Base-by-base conservation (phyloP, 2,113 vertebrate species). In the Elaphurus davidianus region DNA sequence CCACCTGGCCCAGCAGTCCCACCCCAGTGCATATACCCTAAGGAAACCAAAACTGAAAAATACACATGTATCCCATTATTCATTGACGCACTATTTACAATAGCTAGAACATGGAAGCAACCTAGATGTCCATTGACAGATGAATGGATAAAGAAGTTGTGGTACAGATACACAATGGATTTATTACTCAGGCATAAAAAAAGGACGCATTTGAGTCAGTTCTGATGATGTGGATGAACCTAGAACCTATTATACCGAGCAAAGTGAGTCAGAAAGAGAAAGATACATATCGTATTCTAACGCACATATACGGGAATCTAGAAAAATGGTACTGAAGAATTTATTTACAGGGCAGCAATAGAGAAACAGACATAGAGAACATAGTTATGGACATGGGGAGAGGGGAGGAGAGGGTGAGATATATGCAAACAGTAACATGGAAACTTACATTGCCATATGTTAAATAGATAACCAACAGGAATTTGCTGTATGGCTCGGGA, bases 271-370 rank as follows among this genome's bases (percentile, higher is more conserved):
- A 36, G 64, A 71, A 71, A 71, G n/a, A 71, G 9, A 36, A 36
- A 36, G n/a, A 71, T 36, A 67, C 4, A 67, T 67, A 36, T 36
- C 2, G 0, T 36, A 71, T 71, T 71, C 64, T 36, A 71, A 71
- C 0, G 0, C 17, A 71, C 2, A 36, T 71, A 36, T 11, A 71
- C 1, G 11, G 9, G 9, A 71, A 21, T 71, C n/a, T 36, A 11
- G n/a, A 71, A 36, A 71, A 71, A 36, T 71, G n/a, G 4, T 71
- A 71, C 9, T 2, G 64, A 67, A 71, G 64, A 71, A 71, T 36
- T 36, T 71, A 21, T 71, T 71, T 36, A 71, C n/a, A 71, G 17
- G 64, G 64, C n/a, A 71, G 17, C n/a, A 36, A 36, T 11, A 71
- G 17, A 36, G n/a, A 67, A 67, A 67, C 17, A 67, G 33, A 10